Evolutionary conservation across 2,888 invertebrate genomes (phyloP), one percentile per base, ranked within the genome.

Genomic region (Drosophila leonis): DNA sequence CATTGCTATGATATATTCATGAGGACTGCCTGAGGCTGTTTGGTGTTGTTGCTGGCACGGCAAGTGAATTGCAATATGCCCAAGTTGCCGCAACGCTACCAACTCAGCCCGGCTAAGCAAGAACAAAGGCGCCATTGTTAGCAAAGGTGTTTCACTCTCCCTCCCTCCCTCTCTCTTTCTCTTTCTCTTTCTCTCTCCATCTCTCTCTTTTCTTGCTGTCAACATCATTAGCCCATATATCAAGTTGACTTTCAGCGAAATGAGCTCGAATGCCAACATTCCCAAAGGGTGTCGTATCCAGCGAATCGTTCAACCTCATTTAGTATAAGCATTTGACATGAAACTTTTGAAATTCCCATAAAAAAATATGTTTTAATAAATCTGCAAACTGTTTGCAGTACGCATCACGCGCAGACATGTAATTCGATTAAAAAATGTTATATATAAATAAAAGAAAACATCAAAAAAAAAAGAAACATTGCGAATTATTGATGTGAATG

Each of bases 141-240:
- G 41, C 61, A 41, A 33, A 56, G 31, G 41, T 49, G 48, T 49
- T 49, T n/a, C 27, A 9, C 27, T 24, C 31, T 5, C 7, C 0
- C 51, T n/a, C 13, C 8, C 20, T 6, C 20, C 0, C 35, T 2
- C 24, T 5, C 15, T 9, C 15, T 8, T 13, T 4, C 51, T 18
- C 18, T 20, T 3, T 20, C 9, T 52, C 29, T 56, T 4, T 15
- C n/a, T n/a, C 9, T 20, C 8, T 24, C 10, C 8, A 1, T 54
- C 41, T 61, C 12, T 24, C 24, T 24, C 24, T 12, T 5, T n/a
- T 33, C 37, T n/a, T 35, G 59, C 60, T 78, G 82, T 82, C 82
- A 81, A 82, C 79, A 79, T 84, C 79, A 81, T 82, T 75, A 81
- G 82, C 75, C 69, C 69, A 82, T 81, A 78, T 75, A 81, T 83